Conservation (phyloP, 2,113 vertebrate species). For the Scophthalmus maximus region DNA sequence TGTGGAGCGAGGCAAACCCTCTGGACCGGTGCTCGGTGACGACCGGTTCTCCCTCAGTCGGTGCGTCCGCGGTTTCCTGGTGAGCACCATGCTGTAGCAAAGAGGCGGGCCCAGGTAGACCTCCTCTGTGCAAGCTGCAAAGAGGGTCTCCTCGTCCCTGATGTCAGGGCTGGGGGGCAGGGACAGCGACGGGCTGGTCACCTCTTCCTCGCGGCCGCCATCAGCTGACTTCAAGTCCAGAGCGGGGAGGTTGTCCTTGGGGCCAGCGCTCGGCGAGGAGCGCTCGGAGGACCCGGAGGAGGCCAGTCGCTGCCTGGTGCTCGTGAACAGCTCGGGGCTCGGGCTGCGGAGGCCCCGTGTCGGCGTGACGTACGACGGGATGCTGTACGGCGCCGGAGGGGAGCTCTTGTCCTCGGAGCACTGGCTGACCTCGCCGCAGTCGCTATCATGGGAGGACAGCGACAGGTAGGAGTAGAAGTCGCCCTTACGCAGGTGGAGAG, state of each 20-base stretch:
- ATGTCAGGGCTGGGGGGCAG: slow-evolving; percentile 83
- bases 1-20: neutral
- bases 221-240: slow-evolving; percentile 1
- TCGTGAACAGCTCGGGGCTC: slow-evolving; percentile 25
- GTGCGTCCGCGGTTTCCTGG: slow-evolving; percentile 51
- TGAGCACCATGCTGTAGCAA: slow-evolving; percentile 76
- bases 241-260: neutral
- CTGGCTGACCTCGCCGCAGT: slow-evolving; percentile 95
- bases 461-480: slow-evolving; percentile 99
- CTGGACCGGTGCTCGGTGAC: no score
- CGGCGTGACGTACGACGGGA: slow-evolving; percentile 14
- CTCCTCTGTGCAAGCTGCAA: slow-evolving; percentile 90
- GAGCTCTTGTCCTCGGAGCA: slow-evolving; percentile 88
- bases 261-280: neutral
- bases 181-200: neutral
- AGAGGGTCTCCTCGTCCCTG: slow-evolving; percentile 89
- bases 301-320: slow-evolving; percentile 4
- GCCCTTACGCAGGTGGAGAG: slow-evolving; percentile 91
- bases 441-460: slow-evolving; percentile 98
- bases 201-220: neutral
- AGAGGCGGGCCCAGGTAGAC: slow-evolving; percentile 84
- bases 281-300: neutral
- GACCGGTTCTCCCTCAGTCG: neutral
- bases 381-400: slow-evolving; percentile 81
- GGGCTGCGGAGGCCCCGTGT: slow-evolving; percentile 40